Evolutionary conservation across 2,113 vertebrate species (phyloP).

Genomic region (Pachyramphus minor): DNA sequence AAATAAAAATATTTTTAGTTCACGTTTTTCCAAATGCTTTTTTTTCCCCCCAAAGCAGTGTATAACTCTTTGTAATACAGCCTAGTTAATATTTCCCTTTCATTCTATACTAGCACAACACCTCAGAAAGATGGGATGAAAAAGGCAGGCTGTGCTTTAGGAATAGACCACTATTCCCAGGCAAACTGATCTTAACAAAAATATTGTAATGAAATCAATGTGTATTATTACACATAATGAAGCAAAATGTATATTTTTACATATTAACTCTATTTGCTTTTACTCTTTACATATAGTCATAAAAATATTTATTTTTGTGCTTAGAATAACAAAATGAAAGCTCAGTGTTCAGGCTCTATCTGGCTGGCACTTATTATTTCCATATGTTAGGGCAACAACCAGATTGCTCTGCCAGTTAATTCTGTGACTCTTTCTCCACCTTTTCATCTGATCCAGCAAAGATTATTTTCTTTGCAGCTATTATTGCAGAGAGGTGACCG

Average conservation of each 20-base stretch:
- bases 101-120: not conserved
- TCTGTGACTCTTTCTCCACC: constrained; percentile 44
- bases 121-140: not conserved
- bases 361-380: constrained; percentile 62
- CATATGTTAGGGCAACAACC: constrained; percentile 62
- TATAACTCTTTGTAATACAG: not conserved
- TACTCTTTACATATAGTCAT: constrained; percentile 47
- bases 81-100: not conserved
- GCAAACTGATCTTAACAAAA: constrained; percentile 36
- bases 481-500: constrained; percentile 37
- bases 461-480: constrained; percentile 57
- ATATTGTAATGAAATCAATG: constrained; percentile 50
- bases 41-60: fast-evolving
- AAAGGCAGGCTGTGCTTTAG: not conserved
- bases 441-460: constrained; percentile 38
- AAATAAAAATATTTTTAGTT: not conserved
- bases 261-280: constrained; percentile 65
- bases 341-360: constrained; percentile 48
- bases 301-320: constrained; percentile 68
- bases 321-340: constrained; percentile 62
- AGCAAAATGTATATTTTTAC: constrained; percentile 61
- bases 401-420: constrained; percentile 51
- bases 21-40: not conserved
- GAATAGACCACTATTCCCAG: constrained; percentile 3
- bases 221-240: constrained; percentile 63